These are phyloP conservation scores for Drosophila ficusphila DNA, from an alignment of 1,140 invertebrate genomes.

Conservation along the genomic window DNA sequence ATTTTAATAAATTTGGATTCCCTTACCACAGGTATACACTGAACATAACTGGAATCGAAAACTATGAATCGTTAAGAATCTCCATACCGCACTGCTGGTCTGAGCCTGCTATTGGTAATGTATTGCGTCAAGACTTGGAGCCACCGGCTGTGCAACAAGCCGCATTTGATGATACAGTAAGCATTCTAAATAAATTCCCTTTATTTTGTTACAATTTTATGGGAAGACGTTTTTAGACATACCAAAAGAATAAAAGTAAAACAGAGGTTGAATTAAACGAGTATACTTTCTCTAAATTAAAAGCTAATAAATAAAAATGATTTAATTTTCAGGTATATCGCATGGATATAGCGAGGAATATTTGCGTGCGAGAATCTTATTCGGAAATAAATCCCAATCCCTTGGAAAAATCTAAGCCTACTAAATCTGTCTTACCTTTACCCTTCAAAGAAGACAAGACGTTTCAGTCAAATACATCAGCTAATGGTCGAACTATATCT, in stretches of 20 bases:
- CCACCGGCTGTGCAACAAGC: slow-evolving; percentile 92
- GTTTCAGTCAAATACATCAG: slow-evolving; percentile 23
- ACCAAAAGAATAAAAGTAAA: neutral
- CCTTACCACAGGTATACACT: slow-evolving; percentile 85
- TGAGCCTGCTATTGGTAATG: slow-evolving; percentile 87
- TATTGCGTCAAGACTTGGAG: slow-evolving; percentile 86
- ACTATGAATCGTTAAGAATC: slow-evolving; percentile 88
- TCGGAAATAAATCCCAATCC: slow-evolving; percentile 49
- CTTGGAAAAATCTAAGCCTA: slow-evolving; percentile 15
- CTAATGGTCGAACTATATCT: slow-evolving; percentile 26
- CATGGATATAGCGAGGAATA: slow-evolving; percentile 93
- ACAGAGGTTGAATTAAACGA: no score
- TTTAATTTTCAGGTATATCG: slow-evolving; percentile 86
- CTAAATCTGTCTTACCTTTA: slow-evolving; percentile 2
- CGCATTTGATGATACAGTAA: slow-evolving; percentile 90
- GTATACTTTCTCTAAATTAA: no score
- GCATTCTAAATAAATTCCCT: slow-evolving; percentile 22
- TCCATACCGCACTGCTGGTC: slow-evolving; percentile 91
- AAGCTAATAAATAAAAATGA: neutral
- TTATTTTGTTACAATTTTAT: neutral
- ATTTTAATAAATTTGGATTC: neutral
- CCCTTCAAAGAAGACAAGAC: slow-evolving; percentile 36
- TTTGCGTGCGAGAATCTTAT: slow-evolving; percentile 85
- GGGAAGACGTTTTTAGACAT: slow-evolving; percentile 61
- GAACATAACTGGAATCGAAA: slow-evolving; percentile 88